These are phyloP conservation scores for Nyctibius bracteatus DNA, from an alignment of 2,113 vertebrate species.

Conservation along the genomic window DNA sequence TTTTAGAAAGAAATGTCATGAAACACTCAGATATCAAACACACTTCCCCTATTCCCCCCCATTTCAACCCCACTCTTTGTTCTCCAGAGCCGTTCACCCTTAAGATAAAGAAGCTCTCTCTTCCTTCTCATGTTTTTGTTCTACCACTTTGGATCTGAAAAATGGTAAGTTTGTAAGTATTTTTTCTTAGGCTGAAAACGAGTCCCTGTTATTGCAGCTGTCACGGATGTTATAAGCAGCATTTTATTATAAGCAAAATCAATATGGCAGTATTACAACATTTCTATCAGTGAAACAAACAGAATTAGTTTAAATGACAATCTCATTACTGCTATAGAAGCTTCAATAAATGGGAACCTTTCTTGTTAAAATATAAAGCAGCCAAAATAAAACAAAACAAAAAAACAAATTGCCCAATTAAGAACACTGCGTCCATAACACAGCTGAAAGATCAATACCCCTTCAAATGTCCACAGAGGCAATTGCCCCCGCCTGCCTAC, in stretches of 20 bases:
- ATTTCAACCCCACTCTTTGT: not conserved
- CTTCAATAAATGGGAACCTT: conserved; percentile 50
- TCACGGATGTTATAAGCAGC: not conserved
- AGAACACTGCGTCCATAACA: conserved; percentile 20
- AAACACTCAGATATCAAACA: conserved; percentile 2
- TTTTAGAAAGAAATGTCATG: not conserved
- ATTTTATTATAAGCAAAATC: conserved; percentile 41
- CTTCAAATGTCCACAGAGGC: conserved; percentile 25
- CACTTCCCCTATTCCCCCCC: not conserved
- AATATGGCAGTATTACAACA: conserved; percentile 53
- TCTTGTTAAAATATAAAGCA: conserved; percentile 23
- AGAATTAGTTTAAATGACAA: conserved; percentile 61
- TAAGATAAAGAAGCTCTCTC: not conserved
- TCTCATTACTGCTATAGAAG: conserved; percentile 53
- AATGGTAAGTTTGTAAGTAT: not conserved
- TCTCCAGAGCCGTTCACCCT: not conserved
- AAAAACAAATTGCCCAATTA: conserved; percentile 34
- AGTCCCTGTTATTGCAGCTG: not conserved
- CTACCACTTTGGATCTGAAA: not conserved
- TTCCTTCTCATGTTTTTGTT: not conserved
- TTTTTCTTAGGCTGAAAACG: not conserved
- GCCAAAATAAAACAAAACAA: conserved; percentile 18
- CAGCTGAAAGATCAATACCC: conserved; percentile 56
- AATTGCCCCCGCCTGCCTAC: conserved; percentile 21
- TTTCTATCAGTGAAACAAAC: conserved; percentile 50